phyloP scores from a whole-genome alignment of 2,113 vertebrate genomes.

The Centropus unirufus region DNA sequence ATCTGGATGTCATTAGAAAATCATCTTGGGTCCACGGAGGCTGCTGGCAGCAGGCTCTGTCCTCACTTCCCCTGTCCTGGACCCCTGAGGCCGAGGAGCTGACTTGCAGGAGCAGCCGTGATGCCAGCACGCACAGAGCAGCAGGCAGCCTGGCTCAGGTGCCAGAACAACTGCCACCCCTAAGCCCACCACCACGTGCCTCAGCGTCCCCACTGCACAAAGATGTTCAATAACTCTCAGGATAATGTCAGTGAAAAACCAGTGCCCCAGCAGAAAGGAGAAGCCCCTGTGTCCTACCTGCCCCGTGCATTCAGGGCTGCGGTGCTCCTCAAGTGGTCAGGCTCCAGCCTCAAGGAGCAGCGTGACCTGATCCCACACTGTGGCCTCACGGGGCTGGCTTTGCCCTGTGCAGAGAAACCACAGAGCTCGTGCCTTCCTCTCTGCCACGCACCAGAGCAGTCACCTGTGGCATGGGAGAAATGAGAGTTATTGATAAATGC shows the following conservation, averaged over 20 bases:
- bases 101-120: slow-evolving; percentile 61
- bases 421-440: accelerated
- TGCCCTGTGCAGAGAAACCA: not conserved
- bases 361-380: accelerated
- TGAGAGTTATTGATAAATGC: slow-evolving; percentile 9
- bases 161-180: not conserved
- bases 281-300: not conserved
- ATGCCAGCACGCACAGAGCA: slow-evolving; percentile 49
- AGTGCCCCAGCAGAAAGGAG: not conserved
- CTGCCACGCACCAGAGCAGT: not conserved
- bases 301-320: accelerated
- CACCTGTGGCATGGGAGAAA: too few relatives aligned
- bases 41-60: slow-evolving; percentile 71
- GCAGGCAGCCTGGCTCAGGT: slow-evolving; percentile 61
- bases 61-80: slow-evolving; percentile 70
- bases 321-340: not conserved
- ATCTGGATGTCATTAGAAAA: slow-evolving; percentile 79
- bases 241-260: not conserved
- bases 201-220: not conserved
- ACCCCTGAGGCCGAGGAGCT: slow-evolving; percentile 31
- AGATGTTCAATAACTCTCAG: not conserved
- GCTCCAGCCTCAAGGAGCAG: not conserved
- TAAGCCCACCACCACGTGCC: not conserved
- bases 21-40: slow-evolving; percentile 61
- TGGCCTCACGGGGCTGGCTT: not conserved